Evolutionary conservation across 2,888 invertebrate genomes (phyloP).

Genomic region (Chesias legatella): DNA sequence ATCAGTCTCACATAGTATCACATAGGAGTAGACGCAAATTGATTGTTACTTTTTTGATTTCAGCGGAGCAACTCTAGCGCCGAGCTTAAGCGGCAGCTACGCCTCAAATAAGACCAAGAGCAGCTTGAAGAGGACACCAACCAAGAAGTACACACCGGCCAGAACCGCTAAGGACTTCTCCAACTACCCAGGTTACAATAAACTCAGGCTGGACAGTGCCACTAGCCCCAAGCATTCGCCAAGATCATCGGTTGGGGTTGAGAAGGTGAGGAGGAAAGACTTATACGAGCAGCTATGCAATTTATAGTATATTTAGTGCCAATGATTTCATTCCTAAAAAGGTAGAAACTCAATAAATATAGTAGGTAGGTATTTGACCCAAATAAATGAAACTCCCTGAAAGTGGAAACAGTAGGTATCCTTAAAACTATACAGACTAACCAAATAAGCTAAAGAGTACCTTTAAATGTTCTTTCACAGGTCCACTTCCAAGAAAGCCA

Average conservation of each 20-base stretch:
- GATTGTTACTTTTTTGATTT: neutral
- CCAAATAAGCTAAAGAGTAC: too few species aligned
- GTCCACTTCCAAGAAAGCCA: slow-evolving; percentile 71
- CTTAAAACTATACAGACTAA: too few species aligned
- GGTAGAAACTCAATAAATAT: too few species aligned
- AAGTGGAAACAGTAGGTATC: too few species aligned
- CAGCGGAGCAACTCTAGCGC: slow-evolving; percentile 65
- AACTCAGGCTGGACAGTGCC: slow-evolving; percentile 71
- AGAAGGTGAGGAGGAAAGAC: slow-evolving; percentile 47
- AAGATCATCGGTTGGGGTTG: slow-evolving; percentile 46
- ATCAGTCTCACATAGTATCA: too few species aligned
- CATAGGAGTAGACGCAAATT: too few species aligned
- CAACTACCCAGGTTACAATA: slow-evolving; percentile 69
- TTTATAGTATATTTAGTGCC: too few species aligned
- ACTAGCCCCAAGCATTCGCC: slow-evolving; percentile 74
- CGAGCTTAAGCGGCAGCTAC: slow-evolving; percentile 64
- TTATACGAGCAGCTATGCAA: too few species aligned
- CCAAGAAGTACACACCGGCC: slow-evolving; percentile 64
- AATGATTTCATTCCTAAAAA: too few species aligned
- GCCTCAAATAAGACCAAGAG: slow-evolving; percentile 67
- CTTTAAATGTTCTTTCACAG: slow-evolving; percentile 39
- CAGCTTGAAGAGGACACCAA: slow-evolving; percentile 66
- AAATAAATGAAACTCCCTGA: too few species aligned
- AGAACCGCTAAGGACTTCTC: slow-evolving; percentile 54
- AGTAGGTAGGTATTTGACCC: too few species aligned